Evolutionary conservation across 2,888 invertebrate genomes (phyloP), one percentile per base, ranked within the genome.

Genomic region (Leptothorax acervorum): DNA sequence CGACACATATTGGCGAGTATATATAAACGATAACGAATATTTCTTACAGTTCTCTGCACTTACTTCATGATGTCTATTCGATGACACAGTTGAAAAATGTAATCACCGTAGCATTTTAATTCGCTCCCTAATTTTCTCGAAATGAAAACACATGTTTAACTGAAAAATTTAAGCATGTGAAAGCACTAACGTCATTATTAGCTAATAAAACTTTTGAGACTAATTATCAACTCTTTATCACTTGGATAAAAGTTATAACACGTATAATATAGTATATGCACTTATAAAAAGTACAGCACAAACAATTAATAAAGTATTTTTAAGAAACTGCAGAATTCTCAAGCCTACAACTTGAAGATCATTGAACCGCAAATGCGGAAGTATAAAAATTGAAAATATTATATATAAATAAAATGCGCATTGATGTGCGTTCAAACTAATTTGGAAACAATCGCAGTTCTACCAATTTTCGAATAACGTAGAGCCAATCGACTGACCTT

Each of bases 401-500:
- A 2, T 23, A 18, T 18, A 53, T 39, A 18, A 66, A 42, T 53
- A 45, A 75, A 75, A 65, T 39, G 5, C 31, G 74, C 51, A 8
- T 35, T 11, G 23, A 39, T 53, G 23, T 23, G 8, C 70, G 18
- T 35, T 75, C 45, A 15, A 23, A 23, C 57, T 65, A 71, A 86
- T 85, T 85, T 66, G 31, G 60, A 12, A 68, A 15, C 63, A 83
- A 88, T 88, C 70, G 62, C 76, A 60, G 84, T 83, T 79, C 65
- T 81, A 57, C 18, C 31, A 48, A 71, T 74, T 84, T 82, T 84
- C 81, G 76, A 63, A 23, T 83, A 82, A 85, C 78, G 86, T 76
- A 71, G 82, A 86, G 84, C 82, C 73, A 82, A 73, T 71, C 51
- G 85, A 75, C 78, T 87, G 87, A 89, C 84, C 85, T 57, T 81